phyloP scores from a whole-genome alignment of 2,113 vertebrate species.

The Phalacrocorax carbo region DNA sequence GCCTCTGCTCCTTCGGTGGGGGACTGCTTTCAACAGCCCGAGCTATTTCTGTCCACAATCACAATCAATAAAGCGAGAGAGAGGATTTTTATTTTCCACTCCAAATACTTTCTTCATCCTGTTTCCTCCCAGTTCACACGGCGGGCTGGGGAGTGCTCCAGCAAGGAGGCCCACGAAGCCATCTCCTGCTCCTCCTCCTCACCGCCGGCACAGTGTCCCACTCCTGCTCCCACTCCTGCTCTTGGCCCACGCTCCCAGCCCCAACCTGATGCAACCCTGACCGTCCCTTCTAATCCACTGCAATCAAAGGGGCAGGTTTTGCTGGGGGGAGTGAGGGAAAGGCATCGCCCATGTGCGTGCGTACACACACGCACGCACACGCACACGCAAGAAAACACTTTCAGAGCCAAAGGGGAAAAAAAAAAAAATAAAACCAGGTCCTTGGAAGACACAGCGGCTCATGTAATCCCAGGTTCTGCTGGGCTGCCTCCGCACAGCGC shows the following conservation, averaged over 20 bases:
- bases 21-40: not conserved
- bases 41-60: constrained; percentile 47
- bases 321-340: not conserved
- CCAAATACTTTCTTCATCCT: constrained; percentile 43
- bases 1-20: not conserved
- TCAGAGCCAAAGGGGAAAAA: constrained; percentile 28
- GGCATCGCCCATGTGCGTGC: not conserved
- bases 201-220: not conserved
- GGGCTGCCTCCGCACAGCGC: not conserved
- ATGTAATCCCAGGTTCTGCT: constrained; percentile 47
- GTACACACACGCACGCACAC: not conserved
- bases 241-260: not conserved
- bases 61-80: constrained; percentile 11
- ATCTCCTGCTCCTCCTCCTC: not conserved
- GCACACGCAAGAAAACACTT: not conserved
- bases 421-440: not conserved
- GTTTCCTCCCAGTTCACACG: constrained; percentile 46
- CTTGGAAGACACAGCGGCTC: constrained; percentile 38
- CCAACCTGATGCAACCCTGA: not conserved
- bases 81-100: constrained; percentile 14
- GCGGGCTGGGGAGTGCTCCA: not conserved
- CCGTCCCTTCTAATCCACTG: not conserved
- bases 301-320: not conserved
- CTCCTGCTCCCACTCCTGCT: not conserved
- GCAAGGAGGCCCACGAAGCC: not conserved